Percentiles rank a stretch among this genome's conserved stretches.
phyloP scores from a whole-genome alignment of 2,113 vertebrate species.

The Phainopepla nitens region DNA sequence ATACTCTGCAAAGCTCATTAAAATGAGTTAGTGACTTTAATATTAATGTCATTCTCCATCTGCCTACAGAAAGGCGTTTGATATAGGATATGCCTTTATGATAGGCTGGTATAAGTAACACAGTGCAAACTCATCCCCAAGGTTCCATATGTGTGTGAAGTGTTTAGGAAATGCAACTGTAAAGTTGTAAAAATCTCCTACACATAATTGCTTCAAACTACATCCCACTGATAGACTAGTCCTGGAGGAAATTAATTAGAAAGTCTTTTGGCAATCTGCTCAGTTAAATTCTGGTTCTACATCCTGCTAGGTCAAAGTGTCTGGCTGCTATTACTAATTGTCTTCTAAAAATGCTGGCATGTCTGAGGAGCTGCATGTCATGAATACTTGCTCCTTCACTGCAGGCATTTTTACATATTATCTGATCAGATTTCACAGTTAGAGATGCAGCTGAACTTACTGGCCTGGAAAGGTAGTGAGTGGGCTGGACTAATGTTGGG shows the following conservation, averaged over 20 bases:
- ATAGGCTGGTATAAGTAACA: not conserved
- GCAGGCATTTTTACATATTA: not conserved
- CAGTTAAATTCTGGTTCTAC: not conserved
- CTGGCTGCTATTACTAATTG: not conserved
- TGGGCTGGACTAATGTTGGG: not conserved
- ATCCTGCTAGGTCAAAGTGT: not conserved
- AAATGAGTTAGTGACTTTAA: not conserved
- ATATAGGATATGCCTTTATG: not conserved
- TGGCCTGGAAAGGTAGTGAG: not conserved
- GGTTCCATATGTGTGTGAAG: not conserved
- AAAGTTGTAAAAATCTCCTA: not conserved
- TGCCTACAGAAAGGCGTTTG: not conserved
- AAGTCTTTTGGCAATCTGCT: not conserved
- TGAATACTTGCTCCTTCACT: not conserved
- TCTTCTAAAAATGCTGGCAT: not conserved
- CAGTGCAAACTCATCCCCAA: not conserved
- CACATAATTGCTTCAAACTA: not conserved
- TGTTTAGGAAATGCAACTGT: not conserved
- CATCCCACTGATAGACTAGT: not conserved
- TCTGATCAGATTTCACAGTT: not conserved
- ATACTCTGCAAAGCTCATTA: not conserved
- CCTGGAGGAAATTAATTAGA: not conserved
- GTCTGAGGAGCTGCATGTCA: not conserved
- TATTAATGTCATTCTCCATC: not conserved
- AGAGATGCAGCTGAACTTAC: not conserved